Evolutionary conservation across 2,797 vertebrate genomes (phyloP), one percentile per base, ranked within the genome.

Genomic region (Hirundo rustica): DNA sequence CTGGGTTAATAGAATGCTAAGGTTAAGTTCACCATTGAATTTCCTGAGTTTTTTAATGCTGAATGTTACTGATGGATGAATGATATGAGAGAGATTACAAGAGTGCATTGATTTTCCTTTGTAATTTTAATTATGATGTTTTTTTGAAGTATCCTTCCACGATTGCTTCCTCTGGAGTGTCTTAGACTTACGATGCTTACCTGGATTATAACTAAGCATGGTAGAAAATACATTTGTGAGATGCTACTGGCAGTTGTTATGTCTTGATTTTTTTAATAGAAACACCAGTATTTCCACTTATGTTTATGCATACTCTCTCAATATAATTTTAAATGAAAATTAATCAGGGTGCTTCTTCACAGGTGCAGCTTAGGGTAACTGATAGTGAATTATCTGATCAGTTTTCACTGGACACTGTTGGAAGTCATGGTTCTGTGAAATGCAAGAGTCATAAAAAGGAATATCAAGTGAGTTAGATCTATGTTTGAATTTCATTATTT

Each of bases 371-470:
- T 47, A 99, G 99, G 98, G 98, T 99, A 94, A 99, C 99, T 50
- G 99, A 99, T 83, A 99, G 99, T 95, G 99, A 99, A 11, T 97
- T 99, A 18, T 99, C 99, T 5, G 99, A 99, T 82, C 98, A 98
- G 1, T 99, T 99, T 98, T 99, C 99, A 51, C 97, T 99, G 95
- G 99, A 99, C 97, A 99, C 99, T 26, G 99, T 99, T 88, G 99
- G 99, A 62, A 99, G 99, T 97, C 98, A 99, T 64, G 99, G 99
- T 87, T 98, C 98, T 77, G 98, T 99, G 93, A 99, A 98, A 97
- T 99, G 99, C 97, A 99, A 99, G 98, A 98, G 99, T 94, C 96
- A 97, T 70, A 98, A 97, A 85, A 99, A 98, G 94, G 99, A 99
- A 17, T 99, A 99, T 96, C 97, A 98, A 98, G 99, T 99, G 94